Evolutionary conservation across 2,888 invertebrate species (phyloP).

Genomic region (Agrochola circellaris): DNA sequence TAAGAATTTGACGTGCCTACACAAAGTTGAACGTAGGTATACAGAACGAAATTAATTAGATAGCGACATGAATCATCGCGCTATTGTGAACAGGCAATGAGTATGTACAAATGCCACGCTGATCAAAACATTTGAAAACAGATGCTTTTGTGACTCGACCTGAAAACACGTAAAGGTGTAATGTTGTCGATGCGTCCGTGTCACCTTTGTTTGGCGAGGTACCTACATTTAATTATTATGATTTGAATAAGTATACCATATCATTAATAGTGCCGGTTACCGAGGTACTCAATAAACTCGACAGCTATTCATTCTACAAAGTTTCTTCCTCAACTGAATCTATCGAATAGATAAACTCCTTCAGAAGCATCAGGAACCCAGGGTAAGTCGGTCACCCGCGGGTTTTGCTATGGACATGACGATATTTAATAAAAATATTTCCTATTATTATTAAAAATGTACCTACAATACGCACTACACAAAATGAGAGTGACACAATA

Average conservation of each 20-base stretch:
- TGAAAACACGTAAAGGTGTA: neutral
- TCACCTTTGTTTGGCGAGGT: neutral
- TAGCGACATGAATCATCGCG: conserved; percentile 34
- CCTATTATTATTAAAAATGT: no score
- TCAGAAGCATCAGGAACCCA: neutral
- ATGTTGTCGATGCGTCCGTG: neutral
- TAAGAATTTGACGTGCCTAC: neutral
- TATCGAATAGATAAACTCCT: neutral
- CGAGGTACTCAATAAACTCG: neutral
- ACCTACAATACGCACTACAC: no score
- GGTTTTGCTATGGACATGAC: no score
- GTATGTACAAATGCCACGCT: neutral
- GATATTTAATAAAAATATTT: no score
- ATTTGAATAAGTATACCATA: neutral
- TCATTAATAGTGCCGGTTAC: neutral
- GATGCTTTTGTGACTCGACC: neutral
- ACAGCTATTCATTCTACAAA: neutral
- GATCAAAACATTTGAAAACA: conserved; percentile 37
- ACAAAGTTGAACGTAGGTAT: conserved; percentile 7
- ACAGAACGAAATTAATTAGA: neutral
- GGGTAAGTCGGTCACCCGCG: no score
- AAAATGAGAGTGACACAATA: no score
- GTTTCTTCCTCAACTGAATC: neutral
- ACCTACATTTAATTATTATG: neutral
- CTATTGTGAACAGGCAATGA: conserved; percentile 13